Evolutionary conservation across 2,113 vertebrate species (phyloP).

Genomic region (Puffinus mauretanicus): DNA sequence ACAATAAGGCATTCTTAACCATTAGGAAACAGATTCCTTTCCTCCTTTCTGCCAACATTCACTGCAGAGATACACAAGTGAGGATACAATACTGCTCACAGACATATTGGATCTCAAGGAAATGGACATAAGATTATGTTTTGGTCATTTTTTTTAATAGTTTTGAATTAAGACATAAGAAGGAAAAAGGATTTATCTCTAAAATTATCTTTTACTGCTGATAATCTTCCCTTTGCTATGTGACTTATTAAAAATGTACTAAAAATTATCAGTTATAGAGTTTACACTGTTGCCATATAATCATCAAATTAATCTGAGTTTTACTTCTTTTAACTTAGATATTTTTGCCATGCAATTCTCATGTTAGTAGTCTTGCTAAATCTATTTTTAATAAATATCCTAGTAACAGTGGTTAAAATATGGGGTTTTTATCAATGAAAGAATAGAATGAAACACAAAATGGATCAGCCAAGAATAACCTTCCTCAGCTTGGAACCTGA

Average conservation of each 20-base stretch:
- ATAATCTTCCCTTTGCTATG: neutral
- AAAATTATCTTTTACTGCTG: neutral
- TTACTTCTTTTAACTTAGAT: neutral
- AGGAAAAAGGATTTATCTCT: neutral
- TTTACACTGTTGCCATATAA: neutral
- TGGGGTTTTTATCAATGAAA: neutral
- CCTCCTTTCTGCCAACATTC: neutral
- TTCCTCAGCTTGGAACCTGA: neutral
- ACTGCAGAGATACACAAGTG: neutral
- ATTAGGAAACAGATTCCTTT: neutral
- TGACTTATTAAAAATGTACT: neutral
- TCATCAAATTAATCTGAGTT: neutral
- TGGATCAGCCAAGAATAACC: neutral
- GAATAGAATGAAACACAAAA: neutral
- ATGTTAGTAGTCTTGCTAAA: neutral
- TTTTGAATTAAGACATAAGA: neutral
- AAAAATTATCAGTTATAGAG: rapidly evolving
- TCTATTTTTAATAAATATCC: neutral
- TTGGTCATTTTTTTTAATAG: neutral
- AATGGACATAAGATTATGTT: neutral
- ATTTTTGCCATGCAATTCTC: neutral
- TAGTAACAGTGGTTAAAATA: neutral
- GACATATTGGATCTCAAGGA: neutral
- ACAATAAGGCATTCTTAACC: neutral
- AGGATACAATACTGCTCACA: neutral